Conservation (phyloP, 64 coral and sea anemone species). For the Orbicella faveolata region DNA sequence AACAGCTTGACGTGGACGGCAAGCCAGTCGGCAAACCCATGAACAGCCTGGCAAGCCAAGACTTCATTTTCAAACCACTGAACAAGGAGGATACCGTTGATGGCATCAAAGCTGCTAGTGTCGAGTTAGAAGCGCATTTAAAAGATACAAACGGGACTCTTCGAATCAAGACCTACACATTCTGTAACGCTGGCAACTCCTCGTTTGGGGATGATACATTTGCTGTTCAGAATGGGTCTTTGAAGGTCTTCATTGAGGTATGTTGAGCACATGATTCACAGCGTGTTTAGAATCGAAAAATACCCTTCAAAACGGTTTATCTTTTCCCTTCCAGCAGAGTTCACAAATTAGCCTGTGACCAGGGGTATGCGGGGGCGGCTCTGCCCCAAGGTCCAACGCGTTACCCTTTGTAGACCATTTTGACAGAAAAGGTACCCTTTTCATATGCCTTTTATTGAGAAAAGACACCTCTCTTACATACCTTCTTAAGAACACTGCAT, state of each 20-base stretch:
- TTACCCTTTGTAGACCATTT: no score
- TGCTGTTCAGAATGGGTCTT: background rate
- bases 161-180: background rate
- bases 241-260: background rate
- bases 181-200: background rate
- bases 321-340: no score
- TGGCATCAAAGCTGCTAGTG: background rate
- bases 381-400: no score
- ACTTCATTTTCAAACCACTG: background rate
- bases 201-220: background rate
- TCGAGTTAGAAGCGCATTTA: background rate
- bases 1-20: background rate
- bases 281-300: background rate
- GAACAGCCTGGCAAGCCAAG: background rate
- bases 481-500: no score
- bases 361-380: no score
- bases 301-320: no score
- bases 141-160: background rate
- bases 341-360: no score
- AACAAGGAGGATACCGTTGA: background rate
- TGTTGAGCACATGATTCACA: background rate
- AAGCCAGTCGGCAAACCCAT: no score
- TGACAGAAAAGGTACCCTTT: no score
- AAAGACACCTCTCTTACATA: no score
- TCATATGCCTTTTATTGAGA: no score